These are phyloP conservation scores for Dicranocentrus wangi DNA, from an alignment of 2,888 invertebrate genomes.

Conservation along the genomic window DNA sequence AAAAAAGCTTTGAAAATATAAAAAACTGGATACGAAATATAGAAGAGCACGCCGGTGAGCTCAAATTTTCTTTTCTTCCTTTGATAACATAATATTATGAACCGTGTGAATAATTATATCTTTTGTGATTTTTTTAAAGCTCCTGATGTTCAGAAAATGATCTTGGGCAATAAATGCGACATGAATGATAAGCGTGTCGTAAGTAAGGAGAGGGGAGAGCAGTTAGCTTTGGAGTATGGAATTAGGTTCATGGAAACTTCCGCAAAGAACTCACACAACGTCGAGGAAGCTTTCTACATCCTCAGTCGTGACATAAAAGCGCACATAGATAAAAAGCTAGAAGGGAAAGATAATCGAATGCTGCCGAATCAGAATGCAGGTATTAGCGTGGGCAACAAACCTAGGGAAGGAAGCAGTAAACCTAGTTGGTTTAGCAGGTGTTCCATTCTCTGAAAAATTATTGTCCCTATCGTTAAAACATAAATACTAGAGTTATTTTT, in stretches of 20 bases:
- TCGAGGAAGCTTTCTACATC: constrained; percentile 98
- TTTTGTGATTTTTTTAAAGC: constrained; percentile 76
- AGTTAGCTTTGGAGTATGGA: constrained; percentile 97
- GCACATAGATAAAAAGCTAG: constrained; percentile 99
- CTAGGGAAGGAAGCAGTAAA: constrained; percentile 33
- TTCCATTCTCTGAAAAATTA: constrained; percentile 58
- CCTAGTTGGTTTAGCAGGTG: constrained; percentile 65
- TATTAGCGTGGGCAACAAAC: constrained; percentile 22
- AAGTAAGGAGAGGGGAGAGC: constrained; percentile 95
- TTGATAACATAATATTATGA: not conserved
- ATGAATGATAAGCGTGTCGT: constrained; percentile 88
- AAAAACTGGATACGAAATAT: constrained; percentile 99
- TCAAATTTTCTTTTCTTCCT: not conserved
- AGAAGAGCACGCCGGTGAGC: constrained; percentile 89
- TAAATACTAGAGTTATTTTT: too few relatives aligned
- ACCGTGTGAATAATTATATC: not conserved
- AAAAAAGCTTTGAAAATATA: constrained; percentile 99
- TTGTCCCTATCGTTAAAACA: constrained; percentile 1
- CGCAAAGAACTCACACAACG: constrained; percentile 97
- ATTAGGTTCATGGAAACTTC: constrained; percentile 99
- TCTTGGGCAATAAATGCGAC: constrained; percentile 99
- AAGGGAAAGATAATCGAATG: constrained; percentile 75
- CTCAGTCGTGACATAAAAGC: constrained; percentile 97
- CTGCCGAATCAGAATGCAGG: constrained; percentile 49
- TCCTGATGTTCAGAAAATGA: constrained; percentile 99